These are phyloP conservation scores for Hypsibius dujardini DNA, from an alignment of 1,140 invertebrate genomes.

Conservation along the genomic window DNA sequence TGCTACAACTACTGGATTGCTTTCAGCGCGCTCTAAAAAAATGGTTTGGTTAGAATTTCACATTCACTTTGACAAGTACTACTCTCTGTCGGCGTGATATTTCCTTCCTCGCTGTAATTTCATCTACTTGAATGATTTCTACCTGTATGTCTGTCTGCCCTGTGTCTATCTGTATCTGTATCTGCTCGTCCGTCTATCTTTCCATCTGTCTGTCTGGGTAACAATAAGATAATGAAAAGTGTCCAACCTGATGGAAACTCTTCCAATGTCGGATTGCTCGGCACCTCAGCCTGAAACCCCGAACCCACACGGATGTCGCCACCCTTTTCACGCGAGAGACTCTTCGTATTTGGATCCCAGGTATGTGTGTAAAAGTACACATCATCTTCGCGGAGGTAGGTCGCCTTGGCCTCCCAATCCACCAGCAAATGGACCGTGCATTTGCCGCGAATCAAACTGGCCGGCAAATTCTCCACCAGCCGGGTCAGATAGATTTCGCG, in stretches of 20 bases:
- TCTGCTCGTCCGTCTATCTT: slow-evolving; percentile 21
- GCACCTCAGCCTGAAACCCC: slow-evolving; percentile 77
- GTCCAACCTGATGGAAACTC: slow-evolving; percentile 18
- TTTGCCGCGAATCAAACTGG: slow-evolving; percentile 95
- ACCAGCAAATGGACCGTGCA: slow-evolving; percentile 93
- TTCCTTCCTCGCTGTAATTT: no score
- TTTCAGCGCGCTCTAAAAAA: no score
- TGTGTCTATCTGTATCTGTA: background rate
- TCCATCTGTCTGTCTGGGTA: slow-evolving; percentile 16
- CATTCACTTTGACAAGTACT: no score
- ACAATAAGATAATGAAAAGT: background rate
- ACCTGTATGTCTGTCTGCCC: slow-evolving; percentile 8
- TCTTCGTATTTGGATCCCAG: slow-evolving; percentile 95
- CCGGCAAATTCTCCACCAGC: slow-evolving; percentile 90
- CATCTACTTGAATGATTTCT: slow-evolving; percentile 15
- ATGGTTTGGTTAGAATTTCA: no score
- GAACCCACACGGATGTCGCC: slow-evolving; percentile 74
- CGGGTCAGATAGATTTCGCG: slow-evolving; percentile 91
- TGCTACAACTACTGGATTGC: background rate
- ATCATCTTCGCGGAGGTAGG: slow-evolving; percentile 91
- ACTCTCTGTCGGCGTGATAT: no score
- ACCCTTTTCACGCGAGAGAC: slow-evolving; percentile 90
- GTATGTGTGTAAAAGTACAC: slow-evolving; percentile 98
- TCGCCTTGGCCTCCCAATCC: slow-evolving; percentile 84
- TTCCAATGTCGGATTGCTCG: slow-evolving; percentile 20